phyloP scores from a whole-genome alignment of 2,888 invertebrate species.

The Parelbella ahira region DNA sequence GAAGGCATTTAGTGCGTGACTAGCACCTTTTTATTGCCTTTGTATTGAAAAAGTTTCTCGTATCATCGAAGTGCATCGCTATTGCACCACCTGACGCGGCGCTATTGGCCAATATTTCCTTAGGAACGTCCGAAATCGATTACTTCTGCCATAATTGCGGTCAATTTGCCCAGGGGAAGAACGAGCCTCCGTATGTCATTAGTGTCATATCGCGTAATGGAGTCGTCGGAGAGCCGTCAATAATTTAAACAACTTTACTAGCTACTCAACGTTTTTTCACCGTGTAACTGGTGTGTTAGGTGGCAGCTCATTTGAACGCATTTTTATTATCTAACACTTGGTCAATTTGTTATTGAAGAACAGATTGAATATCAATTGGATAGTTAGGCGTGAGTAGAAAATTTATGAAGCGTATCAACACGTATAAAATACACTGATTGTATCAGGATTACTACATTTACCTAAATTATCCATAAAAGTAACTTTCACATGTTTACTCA shows the following conservation, averaged over 20 bases:
- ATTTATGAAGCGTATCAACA: constrained; percentile 45
- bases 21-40: constrained; percentile 72
- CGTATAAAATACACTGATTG: constrained; percentile 52
- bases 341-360: constrained; percentile 44
- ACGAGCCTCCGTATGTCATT: constrained; percentile 41
- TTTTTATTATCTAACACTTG: constrained; percentile 44
- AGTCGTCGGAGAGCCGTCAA: constrained; percentile 42
- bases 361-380: constrained; percentile 42
- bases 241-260: constrained; percentile 44
- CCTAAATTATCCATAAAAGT: constrained; percentile 40
- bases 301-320: constrained; percentile 45
- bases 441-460: constrained; percentile 57
- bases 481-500: constrained; percentile 48
- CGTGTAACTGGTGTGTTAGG: constrained; percentile 30
- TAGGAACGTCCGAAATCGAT: constrained; percentile 40
- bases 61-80: constrained; percentile 39
- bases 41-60: constrained; percentile 68
- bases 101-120: constrained; percentile 44
- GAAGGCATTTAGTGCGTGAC: constrained; percentile 75
- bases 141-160: constrained; percentile 50
- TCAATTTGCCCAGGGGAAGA: constrained; percentile 47
- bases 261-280: constrained; percentile 41
- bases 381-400: constrained; percentile 39
- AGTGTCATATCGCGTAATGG: constrained; percentile 53
- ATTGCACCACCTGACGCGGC: constrained; percentile 55